Conservation (phyloP, 2,797 vertebrate species). For the Danionella dracula region DNA sequence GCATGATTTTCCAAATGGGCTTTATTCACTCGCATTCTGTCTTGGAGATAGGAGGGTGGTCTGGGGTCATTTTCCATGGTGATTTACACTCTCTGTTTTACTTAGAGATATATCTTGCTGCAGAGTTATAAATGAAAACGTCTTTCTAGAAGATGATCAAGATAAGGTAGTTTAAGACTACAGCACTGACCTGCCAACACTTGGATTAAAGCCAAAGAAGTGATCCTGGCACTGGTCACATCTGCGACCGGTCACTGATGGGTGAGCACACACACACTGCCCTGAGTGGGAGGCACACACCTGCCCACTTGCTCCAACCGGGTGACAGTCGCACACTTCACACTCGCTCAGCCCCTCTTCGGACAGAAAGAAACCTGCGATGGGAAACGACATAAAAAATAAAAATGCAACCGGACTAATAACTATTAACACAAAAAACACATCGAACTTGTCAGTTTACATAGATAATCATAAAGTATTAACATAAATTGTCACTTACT, state of each 20-base stretch:
- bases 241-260: conserved; percentile 71
- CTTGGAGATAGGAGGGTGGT: background rate
- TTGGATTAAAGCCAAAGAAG: conserved; percentile 81
- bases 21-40: conserved; percentile 7
- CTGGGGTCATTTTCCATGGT: background rate
- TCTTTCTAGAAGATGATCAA: conserved; percentile 1
- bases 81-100: conserved; percentile 1
- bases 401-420: background rate
- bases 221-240: conserved; percentile 77
- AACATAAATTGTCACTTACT: too few species aligned
- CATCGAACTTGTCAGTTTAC: too few species aligned
- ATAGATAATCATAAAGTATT: too few species aligned
- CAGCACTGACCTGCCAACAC: conserved; percentile 67
- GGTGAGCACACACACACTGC: conserved; percentile 75
- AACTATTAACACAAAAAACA: too few species aligned
- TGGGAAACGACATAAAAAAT: background rate
- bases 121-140: background rate
- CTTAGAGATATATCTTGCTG: background rate
- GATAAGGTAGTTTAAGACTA: background rate
- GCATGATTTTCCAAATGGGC: conserved; percentile 31
- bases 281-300: conserved; percentile 72
- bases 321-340: conserved; percentile 79
- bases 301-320: conserved; percentile 65
- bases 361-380: conserved; percentile 77
- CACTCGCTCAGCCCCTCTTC: conserved; percentile 57